Evolutionary conservation across 2,888 invertebrate genomes (phyloP), one percentile per base, ranked within the genome.

Genomic region (Idaea aversata): DNA sequence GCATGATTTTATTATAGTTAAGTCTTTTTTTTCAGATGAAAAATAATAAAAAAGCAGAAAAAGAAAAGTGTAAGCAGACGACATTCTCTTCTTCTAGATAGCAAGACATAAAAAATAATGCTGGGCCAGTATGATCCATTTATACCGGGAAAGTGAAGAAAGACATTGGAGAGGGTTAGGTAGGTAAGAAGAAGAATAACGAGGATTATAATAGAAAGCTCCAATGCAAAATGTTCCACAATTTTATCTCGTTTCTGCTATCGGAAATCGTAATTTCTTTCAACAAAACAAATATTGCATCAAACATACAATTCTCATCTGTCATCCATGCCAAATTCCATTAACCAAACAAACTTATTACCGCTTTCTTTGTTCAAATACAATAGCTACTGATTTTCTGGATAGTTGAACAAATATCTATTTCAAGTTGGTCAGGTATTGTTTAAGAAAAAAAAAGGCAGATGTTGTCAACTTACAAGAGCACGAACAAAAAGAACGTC

Each of bases 401-500:
- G 92, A 86, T 90, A 91, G 87, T 90, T 88, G 88, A 84, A 88
- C 92, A 91, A 91, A 91, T 89, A 91, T 88, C 84, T 84, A 86
- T 88, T 90, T 88, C 86, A 88, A 86, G 79, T 81, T 82, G 76
- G 71, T 74, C 85, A 85, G 84, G 84, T 83, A 82, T 81, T 81
- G 79, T 74, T 71, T 78, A 74, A 76, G 70, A 77, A 88, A 90
- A 81, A n/a, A 88, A 91, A 83, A 68, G 84, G 87, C 92, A 91
- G 91, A 90, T 92, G 92, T 91, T 89, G 88, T 85, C 87, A 86
- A 81, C 82, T 73, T 76, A 81, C 79, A 80, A 87, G 84, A 80
- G 79, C 72, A 73, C 75, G 78, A 81, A 88, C 86, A 91, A 89
- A 83, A 80, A 81, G 80, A 76, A 74, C 78, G 83, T 78, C 85